These are phyloP conservation scores for Ceratina australensis DNA, from an alignment of 1,140 invertebrate genomes.

Conservation along the genomic window DNA sequence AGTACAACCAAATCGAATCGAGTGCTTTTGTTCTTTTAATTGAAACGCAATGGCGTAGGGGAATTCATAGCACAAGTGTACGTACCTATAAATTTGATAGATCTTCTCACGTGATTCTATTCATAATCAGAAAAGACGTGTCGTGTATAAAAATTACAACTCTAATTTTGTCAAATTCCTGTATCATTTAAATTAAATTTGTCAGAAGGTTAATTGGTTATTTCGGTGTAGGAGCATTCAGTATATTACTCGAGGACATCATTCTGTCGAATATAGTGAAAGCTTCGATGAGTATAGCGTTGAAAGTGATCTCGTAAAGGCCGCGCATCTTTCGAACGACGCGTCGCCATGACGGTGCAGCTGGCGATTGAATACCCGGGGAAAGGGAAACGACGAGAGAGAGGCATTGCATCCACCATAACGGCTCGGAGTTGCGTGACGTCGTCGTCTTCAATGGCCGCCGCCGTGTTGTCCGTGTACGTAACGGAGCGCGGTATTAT, in stretches of 20 bases:
- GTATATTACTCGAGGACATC: too few relatives aligned
- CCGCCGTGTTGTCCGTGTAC: slow-evolving; percentile 45
- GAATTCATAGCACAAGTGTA: background rate
- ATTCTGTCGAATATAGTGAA: too few relatives aligned
- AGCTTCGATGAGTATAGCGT: background rate
- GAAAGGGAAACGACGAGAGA: slow-evolving; percentile 18
- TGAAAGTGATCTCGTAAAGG: background rate
- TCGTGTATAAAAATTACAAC: too few relatives aligned
- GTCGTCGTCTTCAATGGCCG: slow-evolving; percentile 50
- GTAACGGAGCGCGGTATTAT: slow-evolving; percentile 50
- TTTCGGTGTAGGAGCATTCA: too few relatives aligned
- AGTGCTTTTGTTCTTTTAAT: background rate
- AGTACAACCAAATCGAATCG: background rate
- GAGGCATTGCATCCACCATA: slow-evolving; percentile 34
- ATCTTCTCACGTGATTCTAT: too few relatives aligned
- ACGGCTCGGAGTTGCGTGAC: slow-evolving; percentile 36
- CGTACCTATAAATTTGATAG: too few relatives aligned
- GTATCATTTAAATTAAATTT: too few relatives aligned
- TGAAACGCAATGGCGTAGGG: background rate
- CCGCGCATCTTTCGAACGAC: slow-evolving; percentile 25
- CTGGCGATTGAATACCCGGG: background rate
- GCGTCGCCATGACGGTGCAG: slow-evolving; percentile 40
- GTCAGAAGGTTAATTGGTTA: too few relatives aligned
- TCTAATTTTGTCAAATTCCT: too few relatives aligned
- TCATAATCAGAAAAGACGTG: too few relatives aligned